phyloP scores from a whole-genome alignment of 2,113 vertebrate genomes.

The Thalassarche chlororhynchos region DNA sequence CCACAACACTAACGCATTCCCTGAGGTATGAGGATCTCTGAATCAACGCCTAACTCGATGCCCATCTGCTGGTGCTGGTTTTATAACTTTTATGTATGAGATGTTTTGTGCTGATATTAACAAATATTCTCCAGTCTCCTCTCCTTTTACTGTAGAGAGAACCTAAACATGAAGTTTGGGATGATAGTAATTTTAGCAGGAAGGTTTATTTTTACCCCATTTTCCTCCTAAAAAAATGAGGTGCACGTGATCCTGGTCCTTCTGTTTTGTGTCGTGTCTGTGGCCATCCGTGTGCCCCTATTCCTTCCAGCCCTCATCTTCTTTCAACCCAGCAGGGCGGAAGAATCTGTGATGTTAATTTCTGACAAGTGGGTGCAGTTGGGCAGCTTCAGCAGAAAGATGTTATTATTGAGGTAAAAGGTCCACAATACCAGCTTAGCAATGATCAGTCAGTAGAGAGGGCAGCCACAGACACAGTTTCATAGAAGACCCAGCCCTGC shows the following conservation, averaged over 20 bases:
- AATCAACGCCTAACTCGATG: not conserved
- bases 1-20: not conserved
- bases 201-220: not conserved
- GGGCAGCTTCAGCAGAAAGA: not conserved
- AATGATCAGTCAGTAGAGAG: not conserved
- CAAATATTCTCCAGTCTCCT: not conserved
- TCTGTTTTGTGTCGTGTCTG: not conserved
- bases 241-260: not conserved
- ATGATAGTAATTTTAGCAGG: not conserved
- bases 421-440: not conserved
- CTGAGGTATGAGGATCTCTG: not conserved
- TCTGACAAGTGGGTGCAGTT: not conserved
- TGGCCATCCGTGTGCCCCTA: accelerated
- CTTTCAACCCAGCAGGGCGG: not conserved
- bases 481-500: not conserved
- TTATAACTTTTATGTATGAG: not conserved
- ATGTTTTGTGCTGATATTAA: not conserved
- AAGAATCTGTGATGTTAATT: not conserved
- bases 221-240: not conserved
- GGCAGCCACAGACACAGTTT: not conserved
- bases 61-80: not conserved
- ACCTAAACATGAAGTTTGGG: not conserved
- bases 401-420: not conserved
- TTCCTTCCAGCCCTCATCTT: not conserved
- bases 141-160: not conserved